Conservation (phyloP, 2,113 vertebrate species). For the Amphiprion percula region DNA sequence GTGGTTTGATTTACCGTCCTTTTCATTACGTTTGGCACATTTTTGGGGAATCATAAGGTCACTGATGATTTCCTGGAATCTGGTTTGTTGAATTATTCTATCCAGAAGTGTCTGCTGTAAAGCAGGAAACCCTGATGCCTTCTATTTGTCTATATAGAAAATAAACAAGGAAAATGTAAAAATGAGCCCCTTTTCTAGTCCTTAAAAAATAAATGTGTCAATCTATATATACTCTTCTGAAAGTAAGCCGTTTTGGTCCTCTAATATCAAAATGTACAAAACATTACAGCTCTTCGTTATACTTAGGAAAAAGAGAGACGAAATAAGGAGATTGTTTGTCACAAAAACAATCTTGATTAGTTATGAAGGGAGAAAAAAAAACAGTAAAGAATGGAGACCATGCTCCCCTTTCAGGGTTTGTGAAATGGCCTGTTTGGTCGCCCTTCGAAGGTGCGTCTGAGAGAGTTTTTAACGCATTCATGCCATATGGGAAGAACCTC, state of each 20-base stretch:
- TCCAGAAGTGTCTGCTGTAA: slow-evolving; percentile 44
- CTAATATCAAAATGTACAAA: slow-evolving; percentile 85
- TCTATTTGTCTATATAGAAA: slow-evolving; percentile 66
- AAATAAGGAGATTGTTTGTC: slow-evolving; percentile 63
- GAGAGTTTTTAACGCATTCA: slow-evolving; percentile 37
- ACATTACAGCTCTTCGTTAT: slow-evolving; percentile 75
- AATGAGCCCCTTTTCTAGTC: slow-evolving; percentile 63
- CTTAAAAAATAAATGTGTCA: slow-evolving; percentile 79
- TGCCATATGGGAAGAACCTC: slow-evolving; percentile 41
- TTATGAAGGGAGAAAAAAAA: slow-evolving; percentile 33
- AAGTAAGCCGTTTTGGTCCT: slow-evolving; percentile 84
- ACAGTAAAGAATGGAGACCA: slow-evolving; percentile 13
- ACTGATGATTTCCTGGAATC: slow-evolving; percentile 45
- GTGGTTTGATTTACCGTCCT: slow-evolving; percentile 55
- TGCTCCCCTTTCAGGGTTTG: slow-evolving; percentile 33
- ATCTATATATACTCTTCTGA: slow-evolving; percentile 81
- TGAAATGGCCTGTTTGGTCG: slow-evolving; percentile 13
- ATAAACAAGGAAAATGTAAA: slow-evolving; percentile 71
- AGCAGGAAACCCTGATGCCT: slow-evolving; percentile 62
- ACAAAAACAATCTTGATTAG: slow-evolving; percentile 75
- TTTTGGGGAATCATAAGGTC: slow-evolving; percentile 48
- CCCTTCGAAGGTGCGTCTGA: slow-evolving; percentile 22
- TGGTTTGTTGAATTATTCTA: slow-evolving; percentile 27
- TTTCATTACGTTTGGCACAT: slow-evolving; percentile 78
- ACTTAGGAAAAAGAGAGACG: slow-evolving; percentile 62